phyloP scores from a whole-genome alignment of 2,797 vertebrate species.

The Alcedo quadribrachys region DNA sequence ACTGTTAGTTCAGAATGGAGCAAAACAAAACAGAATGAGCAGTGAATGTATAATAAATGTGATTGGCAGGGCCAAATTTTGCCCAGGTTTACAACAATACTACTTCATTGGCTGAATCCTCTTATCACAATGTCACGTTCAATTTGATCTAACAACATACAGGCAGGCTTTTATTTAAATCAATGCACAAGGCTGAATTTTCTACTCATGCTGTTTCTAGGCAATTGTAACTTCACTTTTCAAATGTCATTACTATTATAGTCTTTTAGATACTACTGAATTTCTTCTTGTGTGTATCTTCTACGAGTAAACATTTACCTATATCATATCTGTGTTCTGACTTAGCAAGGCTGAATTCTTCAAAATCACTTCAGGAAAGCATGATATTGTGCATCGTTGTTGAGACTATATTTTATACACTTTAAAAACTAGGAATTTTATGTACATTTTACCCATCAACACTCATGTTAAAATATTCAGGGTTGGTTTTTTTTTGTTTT shows the following conservation, averaged over 20 bases:
- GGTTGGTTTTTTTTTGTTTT: not conserved
- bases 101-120: conserved; percentile 7
- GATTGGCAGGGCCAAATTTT: not conserved
- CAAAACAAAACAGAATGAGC: not conserved
- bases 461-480: not conserved
- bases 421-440: not conserved
- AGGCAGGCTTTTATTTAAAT: conserved; percentile 27
- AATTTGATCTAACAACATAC: not conserved
- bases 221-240: not conserved
- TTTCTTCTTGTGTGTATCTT: not conserved
- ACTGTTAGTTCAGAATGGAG: not conserved
- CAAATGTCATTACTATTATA: not conserved
- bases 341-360: not conserved
- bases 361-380: not conserved
- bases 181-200: not conserved
- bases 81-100: not conserved
- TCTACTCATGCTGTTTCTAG: not conserved
- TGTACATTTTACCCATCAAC: not conserved
- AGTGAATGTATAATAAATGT: not conserved
- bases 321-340: not conserved
- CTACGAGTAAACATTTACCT: not conserved
- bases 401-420: not conserved
- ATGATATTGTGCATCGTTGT: not conserved
- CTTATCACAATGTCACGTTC: conserved; percentile 13
- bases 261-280: not conserved